Evolutionary conservation across 2,797 vertebrate genomes (phyloP), one percentile per base, ranked within the genome.

Genomic region (Ptychobarbus kaznakovi): DNA sequence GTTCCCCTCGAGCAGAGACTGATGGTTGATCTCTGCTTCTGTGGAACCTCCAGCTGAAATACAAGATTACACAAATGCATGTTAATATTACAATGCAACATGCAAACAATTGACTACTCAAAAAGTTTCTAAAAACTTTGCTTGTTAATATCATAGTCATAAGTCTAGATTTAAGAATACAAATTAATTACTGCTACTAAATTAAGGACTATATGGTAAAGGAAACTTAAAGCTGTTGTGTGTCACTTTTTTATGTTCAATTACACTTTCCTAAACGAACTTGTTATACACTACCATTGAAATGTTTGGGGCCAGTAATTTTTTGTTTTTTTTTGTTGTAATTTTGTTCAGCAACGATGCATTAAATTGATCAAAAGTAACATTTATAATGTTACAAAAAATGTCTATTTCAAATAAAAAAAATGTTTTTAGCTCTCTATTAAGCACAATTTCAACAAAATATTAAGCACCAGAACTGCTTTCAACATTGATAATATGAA

Each of bases 21-120:
- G 97, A 89, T 99, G 98, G 88, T 97, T 95, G 86, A 98, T 93
- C 89, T 99, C 97, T 85, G 96, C 96, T 91, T 99, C 98, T 0
- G 96, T 96, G 1, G 94, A 96, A 8, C 97, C 94, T 16, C 93
- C 92, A 86, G 95, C 97, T 99, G 89, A 0, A 65, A 3, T 18
- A 87, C 74, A 88, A 91, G 70, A 86, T 12, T 18, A 25, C 25
- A 44, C n/a, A 80, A 63, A 12, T 82, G 12, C 15, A 82, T n/a
- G 76, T 22, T 75, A 10, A 74, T 74, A 15, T 32, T 11, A 35
- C 51, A 3, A 8, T 38, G 9, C 46, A 53, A 13, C 35, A 6
- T 38, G 0, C 38, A 74, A 53, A 80, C 38, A 22, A 6, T 28
- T 25, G 38, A 10, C 35, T 3, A 10, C 32, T 40, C 32, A 38